Evolutionary conservation across 2,113 vertebrate genomes (phyloP), one percentile per base, ranked within the genome.

Genomic region (Aptenodytes forsteri): DNA sequence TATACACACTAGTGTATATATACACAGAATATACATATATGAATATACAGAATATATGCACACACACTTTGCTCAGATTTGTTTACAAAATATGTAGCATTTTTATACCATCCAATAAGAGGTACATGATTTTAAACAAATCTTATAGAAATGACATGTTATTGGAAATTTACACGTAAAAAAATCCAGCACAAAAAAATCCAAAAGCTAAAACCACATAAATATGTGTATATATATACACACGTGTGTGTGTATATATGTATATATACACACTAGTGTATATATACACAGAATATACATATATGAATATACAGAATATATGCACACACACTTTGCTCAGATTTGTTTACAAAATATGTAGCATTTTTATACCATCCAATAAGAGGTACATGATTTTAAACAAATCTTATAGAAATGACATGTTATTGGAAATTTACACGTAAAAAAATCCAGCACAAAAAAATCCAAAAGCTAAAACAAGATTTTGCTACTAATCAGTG

Each of bases 401-500:
- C 96, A 98, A 96, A 98, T 94, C 93, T 98, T 98, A 97, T 95
- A 98, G 97, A 98, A 98, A 98, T 97, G 96, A 97, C 90, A 91
- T 96, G 91, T 98, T 98, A 97, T 97, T 95, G 95, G 96, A 97
- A 98, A 98, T 98, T 98, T 98, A 98, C 97, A 98, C 94, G 94
- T 98, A 93, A 92, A 98, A 98, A 98, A 98, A 98, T 92, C 96
- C 97, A 98, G 98, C 98, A 97, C 96, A 97, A 96, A 94, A 97
- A 97, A 97, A 89, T 94, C 94, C 97, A 98, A 98, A 98, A 98
- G 97, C 98, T 98, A 98, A 98, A 98, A 97, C 97, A 98, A 98
- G 95, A 97, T 96, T 98, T 98, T 98, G 98, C 98, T 98, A 98
- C 97, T 97, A 87, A 97, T 98, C 98, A 98, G 98, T 98, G 98